A percentile compares a stretch with the other conserved stretches of the same genome.
phyloP scores from a whole-genome alignment of 2,113 vertebrate genomes.

The Microtus ochrogaster region DNA sequence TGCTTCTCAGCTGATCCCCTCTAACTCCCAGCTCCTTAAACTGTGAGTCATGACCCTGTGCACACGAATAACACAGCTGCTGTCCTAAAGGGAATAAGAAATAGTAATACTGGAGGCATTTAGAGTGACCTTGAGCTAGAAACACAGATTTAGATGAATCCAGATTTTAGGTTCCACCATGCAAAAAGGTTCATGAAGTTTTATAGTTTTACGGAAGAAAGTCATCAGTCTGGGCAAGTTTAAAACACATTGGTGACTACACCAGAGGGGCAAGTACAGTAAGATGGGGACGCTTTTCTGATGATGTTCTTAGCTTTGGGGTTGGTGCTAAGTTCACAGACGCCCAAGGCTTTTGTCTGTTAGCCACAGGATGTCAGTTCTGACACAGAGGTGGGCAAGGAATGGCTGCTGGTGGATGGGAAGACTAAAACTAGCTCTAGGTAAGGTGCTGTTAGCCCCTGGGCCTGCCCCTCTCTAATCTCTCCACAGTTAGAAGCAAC shows the following conservation, averaged over 20 bases:
- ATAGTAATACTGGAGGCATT: background rate
- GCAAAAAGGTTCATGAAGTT: background rate
- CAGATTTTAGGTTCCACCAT: background rate
- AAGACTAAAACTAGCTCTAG: background rate
- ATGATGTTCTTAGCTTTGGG: background rate
- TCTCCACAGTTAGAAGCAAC: background rate
- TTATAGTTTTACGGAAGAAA: background rate
- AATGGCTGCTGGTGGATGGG: background rate
- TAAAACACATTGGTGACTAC: background rate
- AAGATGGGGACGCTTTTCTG: background rate
- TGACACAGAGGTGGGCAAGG: background rate
- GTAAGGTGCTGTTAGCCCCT: background rate
- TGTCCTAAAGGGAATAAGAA: background rate
- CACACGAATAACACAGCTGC: background rate
- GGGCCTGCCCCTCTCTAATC: background rate
- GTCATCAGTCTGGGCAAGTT: background rate
- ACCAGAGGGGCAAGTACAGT: background rate
- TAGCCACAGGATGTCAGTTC: background rate
- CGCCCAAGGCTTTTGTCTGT: background rate
- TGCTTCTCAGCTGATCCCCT: constrained; percentile 7
- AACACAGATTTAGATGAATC: background rate
- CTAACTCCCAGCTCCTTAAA: background rate
- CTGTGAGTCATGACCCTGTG: background rate
- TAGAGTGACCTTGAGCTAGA: background rate
- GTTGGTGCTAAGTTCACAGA: background rate